Evolutionary conservation across 2,888 invertebrate species (phyloP).

Genomic region (Microctonus aethiopoides): DNA sequence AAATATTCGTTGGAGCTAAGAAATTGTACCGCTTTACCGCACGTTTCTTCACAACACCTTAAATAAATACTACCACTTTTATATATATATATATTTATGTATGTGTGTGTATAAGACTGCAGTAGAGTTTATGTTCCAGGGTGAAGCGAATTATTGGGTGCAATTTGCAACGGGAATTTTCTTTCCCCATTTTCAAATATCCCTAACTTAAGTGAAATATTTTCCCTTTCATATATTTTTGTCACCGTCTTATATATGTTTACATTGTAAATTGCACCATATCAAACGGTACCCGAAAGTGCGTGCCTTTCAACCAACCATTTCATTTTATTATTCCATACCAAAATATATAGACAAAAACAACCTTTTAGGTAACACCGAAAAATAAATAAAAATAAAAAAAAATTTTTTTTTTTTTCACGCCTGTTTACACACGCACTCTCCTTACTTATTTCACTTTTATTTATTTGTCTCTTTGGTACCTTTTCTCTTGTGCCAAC

Average conservation of each 20-base stretch:
- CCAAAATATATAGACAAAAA: constrained; percentile 46
- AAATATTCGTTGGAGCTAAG: background rate
- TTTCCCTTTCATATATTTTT: background rate
- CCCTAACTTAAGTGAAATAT: background rate
- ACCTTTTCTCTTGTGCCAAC: too few relatives aligned
- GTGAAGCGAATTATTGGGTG: constrained; percentile 46
- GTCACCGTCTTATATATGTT: background rate
- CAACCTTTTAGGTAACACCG: background rate
- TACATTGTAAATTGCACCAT: background rate
- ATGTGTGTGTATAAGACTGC: background rate
- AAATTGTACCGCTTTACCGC: background rate
- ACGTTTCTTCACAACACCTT: background rate
- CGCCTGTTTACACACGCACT: background rate
- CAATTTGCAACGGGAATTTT: constrained; percentile 48
- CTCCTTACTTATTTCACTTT: background rate
- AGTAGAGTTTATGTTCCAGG: background rate
- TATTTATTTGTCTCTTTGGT: background rate
- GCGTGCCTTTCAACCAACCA: background rate
- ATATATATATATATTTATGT: too few relatives aligned
- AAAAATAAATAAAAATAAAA: background rate
- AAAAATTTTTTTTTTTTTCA: too few relatives aligned
- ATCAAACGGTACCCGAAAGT: background rate
- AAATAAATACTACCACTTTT: background rate
- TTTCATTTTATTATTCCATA: constrained; percentile 21
- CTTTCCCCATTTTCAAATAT: background rate